Base-by-base conservation (phyloP, 2,113 vertebrate genomes). In the Falco punctatus region DNA sequence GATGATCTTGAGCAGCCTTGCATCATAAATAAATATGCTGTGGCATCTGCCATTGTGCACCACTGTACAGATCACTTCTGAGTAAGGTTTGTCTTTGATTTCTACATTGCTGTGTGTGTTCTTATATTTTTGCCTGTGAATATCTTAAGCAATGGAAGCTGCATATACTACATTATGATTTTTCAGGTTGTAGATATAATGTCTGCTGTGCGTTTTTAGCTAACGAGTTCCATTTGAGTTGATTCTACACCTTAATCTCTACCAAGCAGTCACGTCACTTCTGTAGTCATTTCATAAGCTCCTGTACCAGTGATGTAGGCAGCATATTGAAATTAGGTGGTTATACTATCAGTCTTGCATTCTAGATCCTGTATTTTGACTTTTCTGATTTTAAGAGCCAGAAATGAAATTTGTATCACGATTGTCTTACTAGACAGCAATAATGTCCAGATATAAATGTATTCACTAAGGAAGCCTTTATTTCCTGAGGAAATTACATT, bases 1-100 rank as follows among this genome's bases (percentile, higher is more conserved):
- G 97, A 97, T 97, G 96, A 97, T 97, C 94, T 96, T 97, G 97
- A 96, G 96, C 96, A 97, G 93, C 73, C 97, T 97, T 96, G 97
- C 97, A 94, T 98, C 93, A 62, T 90, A 87, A 96, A 97, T 95
- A 96, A 98, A 97, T 98, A 97, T 97, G 97, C 67, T 95, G 32
- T 84, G 83, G 84, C 97, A 97, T 97, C 97, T 98, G 97, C 92
- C 90, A 91, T 96, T 88, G 97, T 90, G 93, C 58, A 72, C 77
- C 92, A 88, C 71, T 88, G 26, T 92, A 88, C 77, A 91, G 77
- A 96, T 97, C 77, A 81, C 35, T 95, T 93, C 84, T 92, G 82
- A 95, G 59, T 84, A 73, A 57, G 48, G 42, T 49, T 94, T 64
- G 70, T 71, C 58, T 92, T n/a, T 77, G n/a, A 70, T 95, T 90